Evolutionary conservation across 2,888 invertebrate genomes (phyloP), one percentile per base, ranked within the genome.

Genomic region (Tethea ocularis): DNA sequence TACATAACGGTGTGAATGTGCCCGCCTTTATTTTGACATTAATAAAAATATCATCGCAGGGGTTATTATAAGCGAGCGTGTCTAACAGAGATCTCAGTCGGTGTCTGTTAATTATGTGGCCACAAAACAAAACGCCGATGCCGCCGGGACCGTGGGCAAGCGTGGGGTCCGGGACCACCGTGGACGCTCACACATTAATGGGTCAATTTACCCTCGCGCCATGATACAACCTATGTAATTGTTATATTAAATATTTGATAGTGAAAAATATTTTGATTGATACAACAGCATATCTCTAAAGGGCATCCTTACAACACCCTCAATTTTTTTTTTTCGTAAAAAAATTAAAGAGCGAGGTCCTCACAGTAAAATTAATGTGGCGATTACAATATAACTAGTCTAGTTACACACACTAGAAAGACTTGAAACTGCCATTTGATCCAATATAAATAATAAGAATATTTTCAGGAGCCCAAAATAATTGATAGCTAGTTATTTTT

Each of bases 1-100:
- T 80, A 74, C 82, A 59, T 58, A 57, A 58, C 87, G 78, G 89
- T 89, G 88, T 89, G 77, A 88, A 64, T 52, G 73, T 59, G 66
- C 74, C 75, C 81, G 76, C 82, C 74, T 88, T 88, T 91, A 91
- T 92, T 91, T 91, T 91, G 92, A 92, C 90, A 91, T 91, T 91
- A 92, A 91, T 92, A 92, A 91, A 92, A 92, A 91, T 91, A 92
- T 91, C 91, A 92, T 91, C 91, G 85, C 86, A 78, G 85, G 85
- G 88, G 87, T 89, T 90, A 92, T 92, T 88, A 91, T 85, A 87
- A 86, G 77, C 83, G 89, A 93, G 91, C 91, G 92, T 92, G 92
- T 91, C 91, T 91, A 93, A 92, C 89, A 83, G 82, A 88, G 86
- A 85, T 89, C 91, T 86, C 89, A 86, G 88, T 87, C 89, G 90